Conservation (phyloP, 2,113 vertebrate genomes). For the Pongo pygmaeus region DNA sequence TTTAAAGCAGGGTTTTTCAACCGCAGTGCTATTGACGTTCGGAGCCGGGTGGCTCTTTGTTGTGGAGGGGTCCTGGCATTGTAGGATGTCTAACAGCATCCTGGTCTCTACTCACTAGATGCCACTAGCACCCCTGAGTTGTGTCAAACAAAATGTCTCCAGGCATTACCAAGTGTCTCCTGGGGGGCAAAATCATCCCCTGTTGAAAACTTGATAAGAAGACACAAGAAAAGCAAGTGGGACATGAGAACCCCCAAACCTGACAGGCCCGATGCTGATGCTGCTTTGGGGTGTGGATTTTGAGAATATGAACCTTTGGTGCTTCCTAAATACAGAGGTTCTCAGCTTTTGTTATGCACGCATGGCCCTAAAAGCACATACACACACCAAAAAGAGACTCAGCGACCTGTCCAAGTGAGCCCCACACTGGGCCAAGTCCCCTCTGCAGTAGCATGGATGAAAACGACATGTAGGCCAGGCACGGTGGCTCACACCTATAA, state of each 20-base stretch:
- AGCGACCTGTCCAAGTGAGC: neutral
- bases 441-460: neutral
- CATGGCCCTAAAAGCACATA: neutral
- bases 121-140: neutral
- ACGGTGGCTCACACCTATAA: too few species aligned
- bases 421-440: neutral
- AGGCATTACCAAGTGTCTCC: neutral
- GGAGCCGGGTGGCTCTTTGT: rapidly evolving
- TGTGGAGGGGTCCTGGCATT: too few species aligned
- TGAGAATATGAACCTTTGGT: rapidly evolving
- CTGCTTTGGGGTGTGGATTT: neutral
- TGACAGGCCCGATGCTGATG: neutral
- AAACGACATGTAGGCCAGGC: neutral
- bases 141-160: neutral
- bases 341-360: neutral
- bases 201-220: neutral
- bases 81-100: neutral
- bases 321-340: neutral
- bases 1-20: neutral
- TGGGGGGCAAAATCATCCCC: neutral
- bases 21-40: rapidly evolving
- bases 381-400: neutral
- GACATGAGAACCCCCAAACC: neutral
- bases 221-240: neutral
- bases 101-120: neutral